These are phyloP conservation scores for Toxotes jaculatrix DNA, from an alignment of 2,113 vertebrate genomes.

Conservation along the genomic window DNA sequence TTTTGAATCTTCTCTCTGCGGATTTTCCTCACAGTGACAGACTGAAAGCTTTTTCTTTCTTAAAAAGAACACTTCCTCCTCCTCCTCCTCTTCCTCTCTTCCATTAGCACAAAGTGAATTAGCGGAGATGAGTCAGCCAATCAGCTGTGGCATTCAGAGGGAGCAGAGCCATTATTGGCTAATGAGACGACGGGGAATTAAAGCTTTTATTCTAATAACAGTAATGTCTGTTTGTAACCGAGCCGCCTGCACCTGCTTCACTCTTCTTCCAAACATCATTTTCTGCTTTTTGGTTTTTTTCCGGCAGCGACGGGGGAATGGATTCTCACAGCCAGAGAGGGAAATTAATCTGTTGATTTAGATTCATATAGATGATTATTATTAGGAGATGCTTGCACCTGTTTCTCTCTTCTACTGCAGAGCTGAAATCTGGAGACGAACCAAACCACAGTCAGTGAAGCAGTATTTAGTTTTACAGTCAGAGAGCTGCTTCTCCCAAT, in stretches of 20 bases:
- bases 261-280: constrained; percentile 51
- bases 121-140: constrained; percentile 74
- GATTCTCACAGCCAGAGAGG: constrained; percentile 40
- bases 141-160: constrained; percentile 69
- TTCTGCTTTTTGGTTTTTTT: neutral
- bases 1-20: constrained; percentile 13
- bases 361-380: constrained; percentile 54
- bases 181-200: constrained; percentile 72
- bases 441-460: constrained; percentile 2
- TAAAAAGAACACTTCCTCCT: constrained; percentile 43
- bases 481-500: neutral
- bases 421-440: constrained; percentile 26
- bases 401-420: constrained; percentile 38
- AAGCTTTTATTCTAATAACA: constrained; percentile 73
- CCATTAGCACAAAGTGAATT: constrained; percentile 76
- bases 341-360: constrained; percentile 62
- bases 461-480: neutral
- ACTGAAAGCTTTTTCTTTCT: constrained; percentile 46
- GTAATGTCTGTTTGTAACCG: constrained; percentile 69
- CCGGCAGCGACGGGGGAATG: constrained; percentile 16
- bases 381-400: constrained; percentile 57
- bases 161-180: constrained; percentile 72
- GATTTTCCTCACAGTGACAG: constrained; percentile 26
- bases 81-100: constrained; percentile 20
- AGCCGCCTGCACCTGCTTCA: constrained; percentile 71